Percentiles rank a stretch among this genome's conserved stretches.
These are phyloP conservation scores for Hylaea fasciaria DNA, from an alignment of 2,888 invertebrate species.

Conservation along the genomic window DNA sequence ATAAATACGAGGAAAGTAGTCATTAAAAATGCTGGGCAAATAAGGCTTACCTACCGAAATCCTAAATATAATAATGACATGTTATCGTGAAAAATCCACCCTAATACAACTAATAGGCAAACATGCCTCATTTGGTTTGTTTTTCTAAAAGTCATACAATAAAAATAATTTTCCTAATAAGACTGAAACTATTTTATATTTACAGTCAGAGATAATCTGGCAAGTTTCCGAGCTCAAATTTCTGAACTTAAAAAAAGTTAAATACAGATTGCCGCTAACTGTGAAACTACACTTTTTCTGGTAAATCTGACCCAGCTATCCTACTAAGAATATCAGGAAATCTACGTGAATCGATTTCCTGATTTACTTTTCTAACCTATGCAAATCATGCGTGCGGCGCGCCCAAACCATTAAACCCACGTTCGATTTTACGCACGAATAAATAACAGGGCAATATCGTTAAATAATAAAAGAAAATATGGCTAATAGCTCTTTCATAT, in stretches of 20 bases:
- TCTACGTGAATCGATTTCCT: too few species aligned
- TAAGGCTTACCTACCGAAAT: neutral
- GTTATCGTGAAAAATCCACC: neutral
- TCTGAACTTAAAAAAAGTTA: too few species aligned
- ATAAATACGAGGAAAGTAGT: constrained; percentile 43
- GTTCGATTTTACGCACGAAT: constrained; percentile 24
- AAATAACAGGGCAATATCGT: constrained; percentile 35
- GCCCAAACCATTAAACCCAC: constrained; percentile 12
- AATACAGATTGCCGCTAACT: too few species aligned
- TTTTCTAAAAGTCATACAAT: neutral
- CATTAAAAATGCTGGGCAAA: constrained; percentile 13
- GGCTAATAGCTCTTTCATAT: constrained; percentile 51
- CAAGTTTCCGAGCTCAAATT: too few species aligned
- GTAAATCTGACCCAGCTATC: too few species aligned
- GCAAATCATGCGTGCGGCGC: constrained; percentile 15
- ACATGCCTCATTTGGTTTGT: neutral
- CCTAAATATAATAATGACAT: neutral
- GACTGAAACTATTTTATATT: too few species aligned
- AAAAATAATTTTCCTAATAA: too few species aligned
- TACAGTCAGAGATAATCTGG: too few species aligned
- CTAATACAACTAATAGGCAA: neutral
- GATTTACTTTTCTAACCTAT: constrained; percentile 2
- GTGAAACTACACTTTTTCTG: too few species aligned
- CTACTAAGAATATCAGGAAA: too few species aligned
- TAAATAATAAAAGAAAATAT: constrained; percentile 48